phyloP scores from a whole-genome alignment of 2,888 invertebrate genomes.

The Oligia latruncula region DNA sequence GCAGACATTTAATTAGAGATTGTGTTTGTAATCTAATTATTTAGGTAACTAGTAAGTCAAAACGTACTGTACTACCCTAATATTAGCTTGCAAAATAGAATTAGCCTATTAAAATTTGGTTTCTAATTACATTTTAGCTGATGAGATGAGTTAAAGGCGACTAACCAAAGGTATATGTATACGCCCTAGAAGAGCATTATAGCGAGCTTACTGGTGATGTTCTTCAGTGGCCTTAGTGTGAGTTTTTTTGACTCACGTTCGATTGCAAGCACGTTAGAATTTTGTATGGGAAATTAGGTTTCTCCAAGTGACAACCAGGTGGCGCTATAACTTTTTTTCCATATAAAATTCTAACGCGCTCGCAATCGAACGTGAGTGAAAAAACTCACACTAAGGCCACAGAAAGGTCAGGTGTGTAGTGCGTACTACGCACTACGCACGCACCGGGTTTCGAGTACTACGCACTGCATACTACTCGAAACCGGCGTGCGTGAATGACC shows the following conservation, averaged over 20 bases:
- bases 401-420: neutral
- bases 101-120: slow-evolving; percentile 1
- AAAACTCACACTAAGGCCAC: no score
- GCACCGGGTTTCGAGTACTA: no score
- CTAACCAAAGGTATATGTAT: neutral
- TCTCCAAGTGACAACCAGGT: no score
- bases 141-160: neutral
- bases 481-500: neutral
- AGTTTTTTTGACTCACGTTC: no score
- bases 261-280: no score
- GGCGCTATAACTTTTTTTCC: no score
- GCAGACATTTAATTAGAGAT: slow-evolving; percentile 34
- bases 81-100: slow-evolving; percentile 19
- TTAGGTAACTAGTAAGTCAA: slow-evolving; percentile 1
- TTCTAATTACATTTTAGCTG: neutral
- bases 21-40: slow-evolving; percentile 24
- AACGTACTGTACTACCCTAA: neutral
- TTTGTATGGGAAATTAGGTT: no score
- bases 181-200: neutral
- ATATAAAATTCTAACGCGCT: no score
- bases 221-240: neutral
- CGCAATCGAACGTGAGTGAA: no score
- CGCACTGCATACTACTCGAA: no score
- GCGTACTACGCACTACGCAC: neutral
- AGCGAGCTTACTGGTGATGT: neutral